A percentile compares a stretch with the other conserved stretches of the same genome.
These are phyloP conservation scores for Chelonoidis abingdonii DNA, from an alignment of 2,113 vertebrate genomes.

Conservation along the genomic window DNA sequence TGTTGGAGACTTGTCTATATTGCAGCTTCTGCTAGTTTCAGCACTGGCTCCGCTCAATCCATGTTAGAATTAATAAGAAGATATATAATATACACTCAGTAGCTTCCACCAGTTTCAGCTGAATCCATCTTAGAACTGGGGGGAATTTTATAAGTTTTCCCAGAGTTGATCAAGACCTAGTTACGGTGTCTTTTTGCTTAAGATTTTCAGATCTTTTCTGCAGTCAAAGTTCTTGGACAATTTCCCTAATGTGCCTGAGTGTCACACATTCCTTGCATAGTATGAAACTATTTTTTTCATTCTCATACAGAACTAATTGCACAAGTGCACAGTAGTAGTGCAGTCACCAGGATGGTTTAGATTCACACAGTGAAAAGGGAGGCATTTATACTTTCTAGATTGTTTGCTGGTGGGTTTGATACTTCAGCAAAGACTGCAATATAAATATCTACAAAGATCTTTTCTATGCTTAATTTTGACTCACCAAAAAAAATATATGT, in stretches of 20 bases:
- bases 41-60: neutral
- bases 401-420: conserved; percentile 4
- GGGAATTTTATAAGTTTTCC: neutral
- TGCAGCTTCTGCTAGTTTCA: neutral
- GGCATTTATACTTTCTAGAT: neutral
- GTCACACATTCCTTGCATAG: no score
- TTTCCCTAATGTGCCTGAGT: neutral
- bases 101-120: neutral
- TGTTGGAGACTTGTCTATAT: neutral
- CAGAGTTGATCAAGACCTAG: neutral
- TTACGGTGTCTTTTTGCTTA: neutral
- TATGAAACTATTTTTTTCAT: no score
- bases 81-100: neutral
- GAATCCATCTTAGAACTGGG: neutral
- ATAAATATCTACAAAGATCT: conserved; percentile 29
- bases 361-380: neutral
- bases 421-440: conserved; percentile 9
- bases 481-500: conserved; percentile 40
- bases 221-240: neutral
- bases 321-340: no score
- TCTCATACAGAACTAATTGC: no score
- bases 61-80: neutral
- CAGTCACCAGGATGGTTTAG: neutral
- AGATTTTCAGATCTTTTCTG: neutral
- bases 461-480: conserved; percentile 37